Conservation (phyloP, 2,113 vertebrate species). For the Calypte anna region DNA sequence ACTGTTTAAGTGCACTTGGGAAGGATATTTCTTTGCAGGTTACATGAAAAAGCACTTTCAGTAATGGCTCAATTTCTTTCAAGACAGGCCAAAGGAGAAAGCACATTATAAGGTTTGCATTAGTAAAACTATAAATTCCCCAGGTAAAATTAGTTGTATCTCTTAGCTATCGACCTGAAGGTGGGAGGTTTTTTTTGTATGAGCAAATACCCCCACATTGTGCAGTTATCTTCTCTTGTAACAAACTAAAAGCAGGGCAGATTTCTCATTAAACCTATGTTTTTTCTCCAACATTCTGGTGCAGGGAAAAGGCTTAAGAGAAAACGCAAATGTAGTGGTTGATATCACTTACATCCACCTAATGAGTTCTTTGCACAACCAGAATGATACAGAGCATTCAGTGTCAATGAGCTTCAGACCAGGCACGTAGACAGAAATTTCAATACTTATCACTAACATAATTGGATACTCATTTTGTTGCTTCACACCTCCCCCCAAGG, state of each 20-base stretch:
- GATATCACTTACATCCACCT: not conserved
- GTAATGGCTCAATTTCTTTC: not conserved
- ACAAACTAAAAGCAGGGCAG: not conserved
- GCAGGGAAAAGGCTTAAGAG: not conserved
- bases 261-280: not conserved
- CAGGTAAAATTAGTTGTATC: not conserved
- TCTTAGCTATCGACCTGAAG: not conserved
- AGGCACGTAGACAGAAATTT: not conserved
- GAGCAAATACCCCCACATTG: not conserved
- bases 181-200: accelerated
- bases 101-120: not conserved
- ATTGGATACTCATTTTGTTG: not conserved
- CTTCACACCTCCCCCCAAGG: not conserved
- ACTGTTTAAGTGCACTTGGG: not conserved
- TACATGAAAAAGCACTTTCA: not conserved
- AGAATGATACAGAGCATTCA: not conserved
- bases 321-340: not conserved
- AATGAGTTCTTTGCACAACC: not conserved
- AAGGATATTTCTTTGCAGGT: not conserved
- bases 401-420: not conserved
- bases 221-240: not conserved
- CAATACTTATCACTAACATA: not conserved
- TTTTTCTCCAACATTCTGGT: not conserved
- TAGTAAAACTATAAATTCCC: not conserved
- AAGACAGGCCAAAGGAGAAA: not conserved